These are phyloP conservation scores for Pachypanchax playfairii DNA, from an alignment of 2,113 vertebrate genomes.

Conservation along the genomic window DNA sequence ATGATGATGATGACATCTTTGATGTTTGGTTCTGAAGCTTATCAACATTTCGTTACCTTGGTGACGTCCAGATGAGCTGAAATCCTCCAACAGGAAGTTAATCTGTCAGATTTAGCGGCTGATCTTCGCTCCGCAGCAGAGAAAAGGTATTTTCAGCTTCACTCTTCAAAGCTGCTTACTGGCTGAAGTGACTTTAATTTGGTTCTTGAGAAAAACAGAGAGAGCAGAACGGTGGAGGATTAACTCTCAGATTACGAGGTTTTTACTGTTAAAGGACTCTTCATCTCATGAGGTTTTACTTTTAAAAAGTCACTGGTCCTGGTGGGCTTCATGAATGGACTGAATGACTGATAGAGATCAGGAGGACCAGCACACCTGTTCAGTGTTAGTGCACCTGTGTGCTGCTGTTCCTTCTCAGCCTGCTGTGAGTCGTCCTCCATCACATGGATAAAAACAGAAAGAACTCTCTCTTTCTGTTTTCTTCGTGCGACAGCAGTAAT, in stretches of 20 bases:
- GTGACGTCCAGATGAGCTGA: constrained; percentile 30
- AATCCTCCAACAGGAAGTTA: constrained; percentile 40
- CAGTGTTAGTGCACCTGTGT: neutral
- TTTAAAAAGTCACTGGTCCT: neutral
- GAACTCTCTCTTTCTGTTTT: neutral
- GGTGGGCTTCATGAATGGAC: neutral
- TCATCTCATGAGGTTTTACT: neutral
- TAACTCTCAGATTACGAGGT: constrained; percentile 86
- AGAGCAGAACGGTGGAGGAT: constrained; percentile 83
- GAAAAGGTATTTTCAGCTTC: constrained; percentile 64
- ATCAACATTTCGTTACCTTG: constrained; percentile 32
- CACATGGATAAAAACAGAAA: too few species aligned
- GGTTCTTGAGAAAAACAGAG: constrained; percentile 85
- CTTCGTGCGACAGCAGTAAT: neutral
- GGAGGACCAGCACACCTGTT: neutral
- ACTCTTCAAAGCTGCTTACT: constrained; percentile 88
- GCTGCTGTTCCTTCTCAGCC: too few species aligned
- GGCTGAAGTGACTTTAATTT: constrained; percentile 86
- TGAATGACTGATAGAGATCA: neutral
- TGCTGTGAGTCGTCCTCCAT: too few species aligned
- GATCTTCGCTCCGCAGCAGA: constrained; percentile 30
- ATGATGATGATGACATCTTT: neutral
- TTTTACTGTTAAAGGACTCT: constrained; percentile 79
- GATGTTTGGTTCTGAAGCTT: neutral
- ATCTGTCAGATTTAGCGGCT: constrained; percentile 43